Conservation (phyloP, 2,113 vertebrate species). For the Psittacula cyanocephala region DNA sequence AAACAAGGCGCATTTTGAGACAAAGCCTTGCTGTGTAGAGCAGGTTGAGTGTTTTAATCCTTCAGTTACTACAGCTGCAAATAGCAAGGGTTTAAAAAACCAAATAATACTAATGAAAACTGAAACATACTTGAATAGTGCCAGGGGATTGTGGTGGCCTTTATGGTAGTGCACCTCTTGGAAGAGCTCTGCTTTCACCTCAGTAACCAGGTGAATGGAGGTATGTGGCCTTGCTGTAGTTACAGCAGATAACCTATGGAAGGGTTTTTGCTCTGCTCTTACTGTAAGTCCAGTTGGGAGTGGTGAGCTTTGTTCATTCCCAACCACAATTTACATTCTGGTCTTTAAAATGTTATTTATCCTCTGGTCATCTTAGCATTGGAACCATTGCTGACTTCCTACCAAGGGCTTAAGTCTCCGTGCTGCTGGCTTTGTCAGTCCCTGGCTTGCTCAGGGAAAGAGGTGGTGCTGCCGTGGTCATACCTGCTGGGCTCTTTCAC, state of each 20-base stretch:
- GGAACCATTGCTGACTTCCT: not conserved
- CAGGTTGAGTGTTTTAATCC: not conserved
- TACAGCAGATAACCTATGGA: not conserved
- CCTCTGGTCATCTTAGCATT: not conserved
- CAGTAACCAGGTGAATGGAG: not conserved
- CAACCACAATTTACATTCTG: not conserved
- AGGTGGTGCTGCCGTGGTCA: not conserved
- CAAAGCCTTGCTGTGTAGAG: not conserved
- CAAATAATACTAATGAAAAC: not conserved
- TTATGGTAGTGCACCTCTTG: not conserved
- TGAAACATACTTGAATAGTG: not conserved
- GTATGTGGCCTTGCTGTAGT: not conserved
- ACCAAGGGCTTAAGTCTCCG: not conserved
- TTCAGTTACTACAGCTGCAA: not conserved
- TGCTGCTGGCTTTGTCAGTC: not conserved
- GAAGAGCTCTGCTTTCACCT: not conserved
- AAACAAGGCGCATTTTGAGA: not conserved
- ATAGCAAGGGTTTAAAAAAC: not conserved
- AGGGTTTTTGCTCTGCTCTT: not conserved
- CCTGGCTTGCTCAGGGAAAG: not conserved
- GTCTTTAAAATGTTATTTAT: not conserved
- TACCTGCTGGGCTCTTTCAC: not conserved
- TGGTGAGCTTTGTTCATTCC: not conserved
- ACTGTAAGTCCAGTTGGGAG: not conserved
- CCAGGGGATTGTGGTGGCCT: not conserved